Evolutionary conservation across 2,888 invertebrate species (phyloP).

Genomic region (Mylabris sibirica): DNA sequence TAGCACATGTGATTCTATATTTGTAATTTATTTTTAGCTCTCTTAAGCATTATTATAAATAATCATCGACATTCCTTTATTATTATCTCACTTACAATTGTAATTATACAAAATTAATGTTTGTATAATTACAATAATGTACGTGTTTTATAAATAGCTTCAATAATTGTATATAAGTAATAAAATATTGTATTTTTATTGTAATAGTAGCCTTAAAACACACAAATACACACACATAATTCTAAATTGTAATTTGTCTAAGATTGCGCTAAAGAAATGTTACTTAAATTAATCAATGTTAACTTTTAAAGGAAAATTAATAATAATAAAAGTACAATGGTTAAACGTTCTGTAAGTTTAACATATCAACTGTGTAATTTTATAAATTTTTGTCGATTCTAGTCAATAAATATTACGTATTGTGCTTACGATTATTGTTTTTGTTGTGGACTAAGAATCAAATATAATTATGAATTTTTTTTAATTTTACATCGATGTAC

Average conservation of each 20-base stretch:
- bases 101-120: neutral
- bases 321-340: constrained; percentile 23
- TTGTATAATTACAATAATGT: neutral
- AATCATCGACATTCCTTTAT: constrained; percentile 22
- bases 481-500: too few relatives aligned
- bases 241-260: neutral
- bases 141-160: neutral
- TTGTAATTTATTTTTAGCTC: constrained; percentile 28
- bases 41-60: constrained; percentile 17
- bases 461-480: neutral
- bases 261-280: too few relatives aligned
- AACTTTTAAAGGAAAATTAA: neutral
- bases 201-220: constrained; percentile 9
- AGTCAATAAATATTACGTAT: constrained; percentile 27
- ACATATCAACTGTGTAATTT: constrained; percentile 21
- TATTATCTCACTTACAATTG: neutral
- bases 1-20: constrained; percentile 28
- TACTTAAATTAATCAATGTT: constrained; percentile 2
- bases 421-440: constrained; percentile 16
- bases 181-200: neutral
- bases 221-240: neutral
- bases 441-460: neutral
- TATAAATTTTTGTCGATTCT: constrained; percentile 20
- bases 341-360: constrained; percentile 16
- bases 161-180: neutral